Evolutionary conservation across 2,888 invertebrate species (phyloP).

Genomic region (Stenichneumon culpator): DNA sequence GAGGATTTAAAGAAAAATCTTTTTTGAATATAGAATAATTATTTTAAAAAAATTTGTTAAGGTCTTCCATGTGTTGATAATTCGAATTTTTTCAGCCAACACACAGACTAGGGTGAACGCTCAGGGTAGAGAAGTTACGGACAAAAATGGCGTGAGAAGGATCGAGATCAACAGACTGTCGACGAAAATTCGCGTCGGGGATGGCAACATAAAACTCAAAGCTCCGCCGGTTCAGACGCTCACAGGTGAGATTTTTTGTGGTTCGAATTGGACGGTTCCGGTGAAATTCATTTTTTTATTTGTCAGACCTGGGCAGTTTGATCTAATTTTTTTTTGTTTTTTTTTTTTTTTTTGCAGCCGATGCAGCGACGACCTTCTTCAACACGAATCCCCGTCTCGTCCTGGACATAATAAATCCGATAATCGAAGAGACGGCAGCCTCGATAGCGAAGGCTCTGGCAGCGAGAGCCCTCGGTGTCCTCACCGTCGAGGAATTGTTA

Average conservation of each 20-base stretch:
- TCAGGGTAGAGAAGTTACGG: conserved; percentile 86
- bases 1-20: neutral
- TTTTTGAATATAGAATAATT: too few species aligned
- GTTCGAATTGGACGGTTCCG: neutral
- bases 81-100: conserved; percentile 85
- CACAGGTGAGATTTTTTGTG: conserved; percentile 75
- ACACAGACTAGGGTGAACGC: conserved; percentile 88
- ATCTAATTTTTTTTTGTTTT: neutral
- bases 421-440: conserved; percentile 89
- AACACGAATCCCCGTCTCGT: conserved; percentile 89
- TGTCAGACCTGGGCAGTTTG: too few species aligned
- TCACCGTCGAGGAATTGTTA: conserved; percentile 88
- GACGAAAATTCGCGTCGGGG: conserved; percentile 88
- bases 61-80: conserved; percentile 16
- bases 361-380: conserved; percentile 90
- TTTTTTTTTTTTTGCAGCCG: conserved; percentile 85
- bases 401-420: conserved; percentile 89
- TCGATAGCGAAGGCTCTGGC: conserved; percentile 88
- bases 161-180: conserved; percentile 88
- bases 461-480: conserved; percentile 87
- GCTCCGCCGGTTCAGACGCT: conserved; percentile 81
- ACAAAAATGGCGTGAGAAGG: conserved; percentile 88
- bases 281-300: neutral
- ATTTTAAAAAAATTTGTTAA: too few species aligned
- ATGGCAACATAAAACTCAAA: conserved; percentile 87